phyloP scores from a whole-genome alignment of 2,113 vertebrate species.

The Tetraodon nigroviridis region DNA sequence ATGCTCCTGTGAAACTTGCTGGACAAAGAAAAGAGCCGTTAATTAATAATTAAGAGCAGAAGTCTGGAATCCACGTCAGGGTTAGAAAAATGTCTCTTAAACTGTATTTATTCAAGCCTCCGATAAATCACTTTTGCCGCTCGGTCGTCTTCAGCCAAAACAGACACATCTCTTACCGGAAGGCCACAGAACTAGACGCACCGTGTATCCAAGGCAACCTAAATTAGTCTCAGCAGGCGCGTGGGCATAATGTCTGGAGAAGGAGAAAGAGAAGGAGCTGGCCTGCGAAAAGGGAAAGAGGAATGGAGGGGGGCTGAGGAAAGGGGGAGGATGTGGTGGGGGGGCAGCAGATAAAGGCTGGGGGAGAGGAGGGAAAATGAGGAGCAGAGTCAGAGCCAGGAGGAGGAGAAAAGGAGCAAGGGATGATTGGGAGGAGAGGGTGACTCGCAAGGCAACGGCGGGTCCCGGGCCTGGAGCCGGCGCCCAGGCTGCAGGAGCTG shows the following conservation, averaged over 20 bases:
- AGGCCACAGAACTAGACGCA: conserved; percentile 16
- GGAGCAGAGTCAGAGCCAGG: conserved; percentile 33
- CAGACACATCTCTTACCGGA: conserved; percentile 12
- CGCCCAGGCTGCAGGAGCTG: conserved; percentile 14
- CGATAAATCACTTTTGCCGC: no score
- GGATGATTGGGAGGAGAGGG: conserved; percentile 18
- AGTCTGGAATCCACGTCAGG: conserved; percentile 1
- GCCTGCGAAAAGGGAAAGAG: background rate
- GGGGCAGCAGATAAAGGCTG: conserved; percentile 25
- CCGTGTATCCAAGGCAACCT: conserved; percentile 52
- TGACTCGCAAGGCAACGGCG: conserved; percentile 13
- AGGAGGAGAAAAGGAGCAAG: background rate
- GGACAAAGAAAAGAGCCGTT: conserved; percentile 42
- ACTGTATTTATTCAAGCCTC: no score
- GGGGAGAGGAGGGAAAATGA: conserved; percentile 18
- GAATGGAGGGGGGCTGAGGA: conserved; percentile 2
- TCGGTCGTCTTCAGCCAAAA: background rate
- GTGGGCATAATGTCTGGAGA: conserved; percentile 28
- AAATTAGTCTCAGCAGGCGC: conserved; percentile 45
- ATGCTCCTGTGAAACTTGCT: conserved; percentile 27
- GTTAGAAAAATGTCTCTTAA: no score
- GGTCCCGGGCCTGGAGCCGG: conserved; percentile 9
- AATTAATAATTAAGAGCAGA: conserved; percentile 44
- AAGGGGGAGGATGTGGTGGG: conserved; percentile 21
- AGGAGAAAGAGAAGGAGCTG: conserved; percentile 16